Conservation (phyloP, 2,888 invertebrate genomes). For the Anagyrus pseudococci region DNA sequence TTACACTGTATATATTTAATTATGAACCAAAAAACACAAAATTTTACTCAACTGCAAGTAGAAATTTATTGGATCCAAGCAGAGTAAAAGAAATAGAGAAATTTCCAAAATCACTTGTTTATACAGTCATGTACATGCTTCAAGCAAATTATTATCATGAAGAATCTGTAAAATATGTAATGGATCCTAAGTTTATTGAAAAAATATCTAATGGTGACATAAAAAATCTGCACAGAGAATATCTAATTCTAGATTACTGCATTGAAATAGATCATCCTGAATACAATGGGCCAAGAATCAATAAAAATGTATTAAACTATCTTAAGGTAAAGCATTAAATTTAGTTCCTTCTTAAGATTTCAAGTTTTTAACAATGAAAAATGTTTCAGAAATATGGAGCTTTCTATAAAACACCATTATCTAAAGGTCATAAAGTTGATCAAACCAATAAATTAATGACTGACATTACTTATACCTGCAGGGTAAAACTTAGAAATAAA, state of each 20-base stretch:
- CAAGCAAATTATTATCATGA: slow-evolving; percentile 42
- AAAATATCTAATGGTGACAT: slow-evolving; percentile 65
- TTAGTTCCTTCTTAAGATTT: background rate
- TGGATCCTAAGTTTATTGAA: slow-evolving; percentile 68
- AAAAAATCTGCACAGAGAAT: slow-evolving; percentile 65
- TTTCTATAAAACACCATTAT: background rate
- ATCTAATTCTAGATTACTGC: slow-evolving; percentile 70
- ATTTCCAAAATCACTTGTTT: slow-evolving; percentile 37
- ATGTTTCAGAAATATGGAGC: background rate
- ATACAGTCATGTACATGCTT: slow-evolving; percentile 40
- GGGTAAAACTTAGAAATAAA: background rate
- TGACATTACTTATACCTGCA: background rate
- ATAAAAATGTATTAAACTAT: slow-evolving; percentile 61
- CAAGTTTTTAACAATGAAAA: background rate
- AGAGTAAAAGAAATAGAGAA: slow-evolving; percentile 66
- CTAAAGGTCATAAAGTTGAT: background rate
- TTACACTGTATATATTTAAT: slow-evolving; percentile 70
- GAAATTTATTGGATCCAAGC: slow-evolving; percentile 65
- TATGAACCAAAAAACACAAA: slow-evolving; percentile 63
- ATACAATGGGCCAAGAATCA: slow-evolving; percentile 67
- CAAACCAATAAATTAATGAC: background rate
- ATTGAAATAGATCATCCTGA: slow-evolving; percentile 69
- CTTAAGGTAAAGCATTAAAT: slow-evolving; percentile 60
- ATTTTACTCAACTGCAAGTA: slow-evolving; percentile 60
- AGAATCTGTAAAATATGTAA: slow-evolving; percentile 65